Percentiles rank a stretch among this genome's conserved stretches.
phyloP scores from a whole-genome alignment of 37 sponge, comb jelly and placozoan species.

The Chondrosia reniformis region DNA sequence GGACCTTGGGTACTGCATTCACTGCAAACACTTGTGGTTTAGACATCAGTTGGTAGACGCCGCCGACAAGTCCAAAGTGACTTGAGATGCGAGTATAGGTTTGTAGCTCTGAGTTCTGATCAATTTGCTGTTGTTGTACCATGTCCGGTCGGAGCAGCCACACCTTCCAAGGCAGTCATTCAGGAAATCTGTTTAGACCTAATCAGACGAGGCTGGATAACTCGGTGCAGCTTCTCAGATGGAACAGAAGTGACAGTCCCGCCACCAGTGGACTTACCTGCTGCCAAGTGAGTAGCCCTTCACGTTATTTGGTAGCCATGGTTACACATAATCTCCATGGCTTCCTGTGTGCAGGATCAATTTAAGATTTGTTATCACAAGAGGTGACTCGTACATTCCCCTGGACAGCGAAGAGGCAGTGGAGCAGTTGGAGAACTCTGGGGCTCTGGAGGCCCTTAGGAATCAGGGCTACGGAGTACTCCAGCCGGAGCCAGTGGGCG shows the following conservation, averaged over 20 bases:
- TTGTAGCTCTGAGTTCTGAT: background rate
- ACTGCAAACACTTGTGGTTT: background rate
- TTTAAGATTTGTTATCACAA: background rate
- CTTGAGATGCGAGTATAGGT: conserved; percentile 13
- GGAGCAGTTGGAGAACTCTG: background rate
- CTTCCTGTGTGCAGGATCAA: background rate
- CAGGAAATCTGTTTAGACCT: conserved; percentile 37
- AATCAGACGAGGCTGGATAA: background rate
- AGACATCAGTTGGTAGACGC: background rate
- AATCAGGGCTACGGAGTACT: background rate
- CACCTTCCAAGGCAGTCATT: conserved; percentile 27
- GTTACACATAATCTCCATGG: background rate
- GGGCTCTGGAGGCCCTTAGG: conserved; percentile 7
- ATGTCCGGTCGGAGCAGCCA: conserved; percentile 55
- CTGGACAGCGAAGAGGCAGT: background rate
- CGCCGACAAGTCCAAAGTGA: background rate
- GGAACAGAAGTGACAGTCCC: conserved; percentile 5
- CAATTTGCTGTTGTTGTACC: conserved; percentile 46
- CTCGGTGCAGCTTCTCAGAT: conserved; percentile 37
- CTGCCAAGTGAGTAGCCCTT: conserved; percentile 17
- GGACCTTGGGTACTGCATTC: background rate
- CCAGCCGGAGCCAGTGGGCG: background rate
- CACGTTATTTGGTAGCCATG: background rate
- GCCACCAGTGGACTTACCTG: background rate
- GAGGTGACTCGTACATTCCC: background rate